Evolutionary conservation across 2,113 vertebrate species (phyloP), one percentile per base, ranked within the genome.

Genomic region (Lota lota): DNA sequence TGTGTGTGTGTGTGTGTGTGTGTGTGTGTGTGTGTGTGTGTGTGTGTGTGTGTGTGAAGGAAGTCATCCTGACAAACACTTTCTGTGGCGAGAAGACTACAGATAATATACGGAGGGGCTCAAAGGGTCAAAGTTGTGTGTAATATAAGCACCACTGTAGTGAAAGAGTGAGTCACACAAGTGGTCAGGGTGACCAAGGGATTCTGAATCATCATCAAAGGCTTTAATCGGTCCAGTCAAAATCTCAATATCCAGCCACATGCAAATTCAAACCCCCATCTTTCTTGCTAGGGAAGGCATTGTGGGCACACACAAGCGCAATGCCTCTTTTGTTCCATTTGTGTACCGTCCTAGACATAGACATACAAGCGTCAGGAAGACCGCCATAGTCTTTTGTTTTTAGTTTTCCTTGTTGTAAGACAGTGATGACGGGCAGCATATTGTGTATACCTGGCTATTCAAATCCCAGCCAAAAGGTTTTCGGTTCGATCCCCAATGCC

Each of bases 31-130:
- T 53, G 20, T 21, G 36, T 65, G 36, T 53, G 47, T 53, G 64
- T 54, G 64, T n/a, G 20, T 16, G n/a, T 47, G 63, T 15, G 7
- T 64, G 62, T 78, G 61, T 76, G 56, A 75, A 76, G 72, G 69
- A 83, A 78, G 73, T 72, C 53, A 72, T 66, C 19, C 68, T 61
- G 80, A 85, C 75, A 75, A 81, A 68, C 67, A 66, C 72, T 58
- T 61, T 50, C 33, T 65, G 33, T 20, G 15, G 7, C 8, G 58
- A 60, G 58, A 11, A 12, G 57, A 20, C 4, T 56, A 59, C 19
- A 21, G 21, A 14, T 4, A 15, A 12, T 4, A 17, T 18, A 20
- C 18, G 18, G 66, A 22, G 20, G n/a, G 20, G 14, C 54, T 19
- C 54, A 17, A 57, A 4, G 12, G n/a, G 19, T 50, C 33, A 22